A percentile compares a stretch with the other conserved stretches of the same genome.
phyloP scores from a whole-genome alignment of 2,888 invertebrate species.

The Drosophila anceps region DNA sequence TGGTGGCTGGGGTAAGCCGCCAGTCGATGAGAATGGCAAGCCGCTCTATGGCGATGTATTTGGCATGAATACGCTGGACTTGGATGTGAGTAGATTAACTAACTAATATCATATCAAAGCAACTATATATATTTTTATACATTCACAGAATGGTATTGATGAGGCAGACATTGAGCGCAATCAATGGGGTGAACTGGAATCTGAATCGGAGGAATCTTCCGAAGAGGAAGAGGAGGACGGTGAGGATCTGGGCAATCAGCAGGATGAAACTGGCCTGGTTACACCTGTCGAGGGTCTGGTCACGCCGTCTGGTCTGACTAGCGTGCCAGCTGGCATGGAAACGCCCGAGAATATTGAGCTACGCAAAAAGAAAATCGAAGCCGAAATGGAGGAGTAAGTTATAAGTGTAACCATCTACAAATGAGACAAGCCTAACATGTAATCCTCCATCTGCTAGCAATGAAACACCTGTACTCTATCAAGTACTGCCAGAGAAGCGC shows the following conservation, averaged over 20 bases:
- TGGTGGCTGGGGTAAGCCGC: constrained; percentile 99
- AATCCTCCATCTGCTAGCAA: constrained; percentile 86
- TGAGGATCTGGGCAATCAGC: constrained; percentile 86
- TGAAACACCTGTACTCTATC: constrained; percentile 97
- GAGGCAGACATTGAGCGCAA: constrained; percentile 97
- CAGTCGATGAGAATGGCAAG: constrained; percentile 98
- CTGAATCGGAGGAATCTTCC: constrained; percentile 89
- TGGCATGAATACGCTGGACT: constrained; percentile 91
- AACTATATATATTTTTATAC: background rate
- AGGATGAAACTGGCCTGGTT: constrained; percentile 93
- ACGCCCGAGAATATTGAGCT: constrained; percentile 99
- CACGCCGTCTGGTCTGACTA: constrained; percentile 97
- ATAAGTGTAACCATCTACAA: background rate
- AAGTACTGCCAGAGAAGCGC: constrained; percentile 97
- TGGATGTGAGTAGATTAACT: constrained; percentile 87
- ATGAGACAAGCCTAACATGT: constrained; percentile 3
- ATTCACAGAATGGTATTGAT: constrained; percentile 87
- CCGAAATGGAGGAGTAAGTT: constrained; percentile 95
- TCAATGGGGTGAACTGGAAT: constrained; percentile 98
- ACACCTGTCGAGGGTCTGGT: constrained; percentile 97
- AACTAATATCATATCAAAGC: background rate
- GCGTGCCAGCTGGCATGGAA: constrained; percentile 97
- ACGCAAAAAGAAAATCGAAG: constrained; percentile 97
- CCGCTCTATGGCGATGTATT: constrained; percentile 99
- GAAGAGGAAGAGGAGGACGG: constrained; percentile 90